A percentile compares a stretch with the other conserved stretches of the same genome.
These are phyloP conservation scores for Pseudorectes ferrugineus DNA, from an alignment of 2,113 vertebrate genomes.

Conservation along the genomic window DNA sequence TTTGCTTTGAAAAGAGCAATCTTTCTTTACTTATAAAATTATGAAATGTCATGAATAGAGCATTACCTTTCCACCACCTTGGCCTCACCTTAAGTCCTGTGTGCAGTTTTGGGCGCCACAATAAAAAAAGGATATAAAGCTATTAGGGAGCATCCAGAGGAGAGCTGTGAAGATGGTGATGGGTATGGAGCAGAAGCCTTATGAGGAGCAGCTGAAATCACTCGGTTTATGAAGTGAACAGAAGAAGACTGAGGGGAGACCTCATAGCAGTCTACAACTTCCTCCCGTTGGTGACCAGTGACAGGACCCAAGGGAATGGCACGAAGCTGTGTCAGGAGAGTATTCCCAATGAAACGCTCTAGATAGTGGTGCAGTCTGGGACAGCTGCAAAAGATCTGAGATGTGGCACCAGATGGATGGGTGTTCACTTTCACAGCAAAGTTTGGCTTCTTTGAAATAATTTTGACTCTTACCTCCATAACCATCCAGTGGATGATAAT, in stretches of 20 bases:
- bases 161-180: not conserved
- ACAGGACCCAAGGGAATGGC: not conserved
- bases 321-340: not conserved
- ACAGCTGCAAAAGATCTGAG: accelerated
- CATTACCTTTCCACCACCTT: accelerated
- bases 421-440: not conserved
- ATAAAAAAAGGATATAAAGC: not conserved
- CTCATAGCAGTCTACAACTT: not conserved
- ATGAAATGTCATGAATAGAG: not conserved
- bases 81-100: not conserved
- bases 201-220: not conserved
- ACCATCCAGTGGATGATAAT: not conserved
- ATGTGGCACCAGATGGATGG: not conserved
- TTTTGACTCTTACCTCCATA: not conserved
- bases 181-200: not conserved
- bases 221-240: not conserved
- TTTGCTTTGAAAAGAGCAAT: not conserved
- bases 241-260: not conserved
- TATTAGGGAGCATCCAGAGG: not conserved
- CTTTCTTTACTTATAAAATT: not conserved
- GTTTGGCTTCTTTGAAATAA: not conserved
- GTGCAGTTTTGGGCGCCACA: not conserved
- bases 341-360: accelerated
- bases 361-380: not conserved
- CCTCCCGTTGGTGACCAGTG: not conserved